Conservation (phyloP, 1,140 invertebrate species). For the Himalopsyche phryganea region DNA sequence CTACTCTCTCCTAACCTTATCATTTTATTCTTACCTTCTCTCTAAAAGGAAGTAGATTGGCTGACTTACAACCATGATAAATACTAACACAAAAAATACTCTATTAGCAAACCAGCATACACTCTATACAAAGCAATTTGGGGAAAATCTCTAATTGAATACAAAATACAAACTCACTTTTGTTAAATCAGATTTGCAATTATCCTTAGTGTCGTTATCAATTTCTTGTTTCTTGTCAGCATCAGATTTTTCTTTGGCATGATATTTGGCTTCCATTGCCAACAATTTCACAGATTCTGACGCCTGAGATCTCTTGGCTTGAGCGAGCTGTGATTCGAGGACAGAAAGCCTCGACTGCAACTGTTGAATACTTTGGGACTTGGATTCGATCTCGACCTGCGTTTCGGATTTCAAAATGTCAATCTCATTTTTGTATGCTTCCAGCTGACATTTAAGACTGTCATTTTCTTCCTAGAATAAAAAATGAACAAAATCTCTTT, state of each 20-base stretch:
- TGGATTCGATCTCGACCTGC: conserved; percentile 50
- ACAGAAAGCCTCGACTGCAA: conserved; percentile 55
- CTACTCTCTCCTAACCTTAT: too few species aligned
- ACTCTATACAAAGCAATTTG: too few species aligned
- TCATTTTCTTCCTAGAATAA: conserved; percentile 79
- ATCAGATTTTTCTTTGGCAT: conserved; percentile 62
- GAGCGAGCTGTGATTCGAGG: conserved; percentile 54
- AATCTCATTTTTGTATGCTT: conserved; percentile 92
- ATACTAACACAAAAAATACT: too few species aligned
- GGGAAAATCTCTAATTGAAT: too few species aligned
- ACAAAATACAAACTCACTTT: too few species aligned
- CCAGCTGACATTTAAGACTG: conserved; percentile 84
- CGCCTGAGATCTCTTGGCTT: conserved; percentile 36
- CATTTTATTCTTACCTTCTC: too few species aligned
- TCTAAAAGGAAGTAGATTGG: too few species aligned
- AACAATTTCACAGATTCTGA: conserved; percentile 25
- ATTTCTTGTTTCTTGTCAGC: conserved; percentile 49
- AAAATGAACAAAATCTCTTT: background rate
- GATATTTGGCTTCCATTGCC: conserved; percentile 65
- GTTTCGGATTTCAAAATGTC: conserved; percentile 64
- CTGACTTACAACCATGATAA: too few species aligned
- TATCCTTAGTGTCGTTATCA: conserved; percentile 35
- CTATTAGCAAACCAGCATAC: too few species aligned
- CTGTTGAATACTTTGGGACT: conserved; percentile 46
- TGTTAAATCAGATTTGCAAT: background rate